Conservation (phyloP, 2,797 vertebrate species). For the Sebastes alutus region DNA sequence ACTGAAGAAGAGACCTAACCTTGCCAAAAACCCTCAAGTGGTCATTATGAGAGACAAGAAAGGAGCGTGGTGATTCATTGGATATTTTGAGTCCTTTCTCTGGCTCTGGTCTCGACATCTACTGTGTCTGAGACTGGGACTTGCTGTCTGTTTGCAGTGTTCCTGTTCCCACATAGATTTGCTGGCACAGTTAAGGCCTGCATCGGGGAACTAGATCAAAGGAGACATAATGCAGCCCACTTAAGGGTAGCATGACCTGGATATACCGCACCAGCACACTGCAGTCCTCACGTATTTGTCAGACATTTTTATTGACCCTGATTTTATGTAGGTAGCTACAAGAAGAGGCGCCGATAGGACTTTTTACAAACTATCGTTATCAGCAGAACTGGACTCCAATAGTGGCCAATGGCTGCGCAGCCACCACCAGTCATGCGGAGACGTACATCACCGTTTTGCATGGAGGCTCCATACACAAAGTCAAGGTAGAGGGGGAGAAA, state of each 20-base stretch:
- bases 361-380: too few relatives aligned
- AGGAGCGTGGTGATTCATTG: conserved; percentile 28
- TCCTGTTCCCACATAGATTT: conserved; percentile 62
- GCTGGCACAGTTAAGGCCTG: conserved; percentile 60
- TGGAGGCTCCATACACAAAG: too few relatives aligned
- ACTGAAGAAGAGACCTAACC: conserved; percentile 8
- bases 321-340: neutral
- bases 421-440: too few relatives aligned
- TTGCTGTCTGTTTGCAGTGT: conserved; percentile 16
- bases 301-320: neutral
- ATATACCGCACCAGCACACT: conserved; percentile 33
- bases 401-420: too few relatives aligned
- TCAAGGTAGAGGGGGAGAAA: too few relatives aligned
- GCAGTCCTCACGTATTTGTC: neutral
- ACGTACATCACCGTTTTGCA: too few relatives aligned
- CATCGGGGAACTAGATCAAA: conserved; percentile 69
- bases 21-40: conserved; percentile 51
- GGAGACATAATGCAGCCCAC: conserved; percentile 40
- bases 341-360: too few relatives aligned
- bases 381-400: too few relatives aligned
- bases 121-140: conserved; percentile 28
- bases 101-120: conserved; percentile 26
- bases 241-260: conserved; percentile 61
- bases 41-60: conserved; percentile 35
- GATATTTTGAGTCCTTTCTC: conserved; percentile 32